Evolutionary conservation across 2,113 vertebrate genomes (phyloP).

Genomic region (Entomyzon cyanotis): DNA sequence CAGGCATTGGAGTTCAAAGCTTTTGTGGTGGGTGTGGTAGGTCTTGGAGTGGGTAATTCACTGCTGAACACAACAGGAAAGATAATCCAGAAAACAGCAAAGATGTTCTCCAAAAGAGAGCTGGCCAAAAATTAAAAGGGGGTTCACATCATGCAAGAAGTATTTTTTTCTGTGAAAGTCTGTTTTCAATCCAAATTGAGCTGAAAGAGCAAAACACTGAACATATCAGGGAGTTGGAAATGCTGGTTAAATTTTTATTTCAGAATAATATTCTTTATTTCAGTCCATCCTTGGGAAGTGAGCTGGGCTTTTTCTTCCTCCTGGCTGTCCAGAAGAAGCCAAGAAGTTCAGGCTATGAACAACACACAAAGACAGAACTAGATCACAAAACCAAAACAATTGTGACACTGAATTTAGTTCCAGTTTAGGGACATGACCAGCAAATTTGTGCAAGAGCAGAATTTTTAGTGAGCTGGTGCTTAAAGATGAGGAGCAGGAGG

Average conservation of each 20-base stretch:
- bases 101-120: neutral
- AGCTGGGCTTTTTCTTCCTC: neutral
- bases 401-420: neutral
- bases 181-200: neutral
- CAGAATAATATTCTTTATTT: neutral
- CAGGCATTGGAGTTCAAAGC: neutral
- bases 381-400: neutral
- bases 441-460: neutral
- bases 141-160: neutral
- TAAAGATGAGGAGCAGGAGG: neutral
- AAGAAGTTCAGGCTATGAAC: neutral
- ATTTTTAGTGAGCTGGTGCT: neutral
- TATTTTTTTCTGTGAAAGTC: neutral
- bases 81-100: neutral
- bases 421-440: neutral
- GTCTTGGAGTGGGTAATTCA: neutral
- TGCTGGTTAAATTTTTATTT: neutral
- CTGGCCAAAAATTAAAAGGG: conserved; percentile 9
- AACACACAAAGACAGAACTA: neutral
- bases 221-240: neutral
- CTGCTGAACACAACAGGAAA: neutral
- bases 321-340: neutral
- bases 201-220: neutral
- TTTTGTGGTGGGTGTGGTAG: neutral
- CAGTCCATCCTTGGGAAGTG: neutral